Evolutionary conservation across 1,140 invertebrate genomes (phyloP), one percentile per base, ranked within the genome.

Genomic region (Eciton burchellii): DNA sequence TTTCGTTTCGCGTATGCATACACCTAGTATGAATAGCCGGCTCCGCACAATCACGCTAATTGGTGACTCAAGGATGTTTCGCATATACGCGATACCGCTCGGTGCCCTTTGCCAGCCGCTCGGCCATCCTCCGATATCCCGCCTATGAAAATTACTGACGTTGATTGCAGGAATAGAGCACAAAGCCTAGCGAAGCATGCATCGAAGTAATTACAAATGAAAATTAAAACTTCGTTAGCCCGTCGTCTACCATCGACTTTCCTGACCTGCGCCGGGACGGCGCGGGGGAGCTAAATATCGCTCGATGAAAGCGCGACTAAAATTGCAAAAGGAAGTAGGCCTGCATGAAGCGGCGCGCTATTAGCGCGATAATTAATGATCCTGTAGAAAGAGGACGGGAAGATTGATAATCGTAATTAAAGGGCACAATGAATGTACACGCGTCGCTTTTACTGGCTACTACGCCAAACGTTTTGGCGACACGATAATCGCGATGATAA

Each of bases 161-260:
- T 79, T 79, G 74, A 79, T 79, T 79, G 57, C 63, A 56, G 12
- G 63, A 19, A 79, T 79, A 79, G 63, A 79, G 74, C 24, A 70
- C 62, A 79, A 79, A 79, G 74, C 52, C 70, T 63, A 79, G 49
- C 70, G 77, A 21, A 73, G 68, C 77, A 43, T 81, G 77, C 77
- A 56, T 81, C n/a, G 77, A 62, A 81, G 26, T 71, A 81, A 81
- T 73, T 81, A 68, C 60, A 73, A 81, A 68, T 81, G 65, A 81
- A 81, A 81, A 81, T 72, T 71, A 81, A 81, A 72, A 81, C 70
- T 81, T 81, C 49, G 74, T 79, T 79, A 79, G 74, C 63, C 26
- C n/a, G 63, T 56, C 74, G 63, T 49, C 59, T 76, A 76, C 74
- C n/a, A 63, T 79, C 70, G 74, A 70, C 63, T 79, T 70, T 70